phyloP scores from a whole-genome alignment of 1,140 invertebrate genomes.

The Panulirus ornatus region DNA sequence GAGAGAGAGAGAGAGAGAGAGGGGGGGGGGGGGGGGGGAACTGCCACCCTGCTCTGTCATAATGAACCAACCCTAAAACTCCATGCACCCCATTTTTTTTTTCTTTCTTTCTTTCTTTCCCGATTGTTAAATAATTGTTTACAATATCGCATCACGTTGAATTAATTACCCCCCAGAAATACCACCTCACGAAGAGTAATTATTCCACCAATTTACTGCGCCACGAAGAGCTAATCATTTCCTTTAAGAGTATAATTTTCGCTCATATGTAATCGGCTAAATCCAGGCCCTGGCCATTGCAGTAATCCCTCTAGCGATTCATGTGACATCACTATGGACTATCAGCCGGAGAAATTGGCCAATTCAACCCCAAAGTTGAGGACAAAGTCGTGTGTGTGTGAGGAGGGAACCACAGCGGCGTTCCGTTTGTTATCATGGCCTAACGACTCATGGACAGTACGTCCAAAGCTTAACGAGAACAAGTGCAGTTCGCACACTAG shows the following conservation, averaged over 20 bases:
- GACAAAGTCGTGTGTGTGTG: neutral
- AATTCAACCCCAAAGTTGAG: slow-evolving; percentile 14
- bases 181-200: slow-evolving; percentile 50
- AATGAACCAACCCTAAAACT: too few species aligned
- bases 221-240: slow-evolving; percentile 57
- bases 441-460: too few species aligned
- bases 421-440: too few species aligned
- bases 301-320: slow-evolving; percentile 20
- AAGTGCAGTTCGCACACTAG: too few species aligned
- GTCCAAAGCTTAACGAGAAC: too few species aligned
- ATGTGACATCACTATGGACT: slow-evolving; percentile 40
- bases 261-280: slow-evolving; percentile 55
- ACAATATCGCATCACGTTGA: slow-evolving; percentile 42
- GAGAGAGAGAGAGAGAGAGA: neutral
- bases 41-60: too few species aligned
- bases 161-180: slow-evolving; percentile 43
- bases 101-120: neutral
- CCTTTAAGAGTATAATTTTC: slow-evolving; percentile 62
- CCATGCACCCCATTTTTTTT: too few species aligned
- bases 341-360: slow-evolving; percentile 11
- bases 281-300: neutral
- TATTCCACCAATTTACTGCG: slow-evolving; percentile 35
- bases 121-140: slow-evolving; percentile 50
- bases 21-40: too few species aligned
- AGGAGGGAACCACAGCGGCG: too few species aligned